Base-by-base conservation (phyloP, 2,888 invertebrate genomes). In the Nomada fabriciana region DNA sequence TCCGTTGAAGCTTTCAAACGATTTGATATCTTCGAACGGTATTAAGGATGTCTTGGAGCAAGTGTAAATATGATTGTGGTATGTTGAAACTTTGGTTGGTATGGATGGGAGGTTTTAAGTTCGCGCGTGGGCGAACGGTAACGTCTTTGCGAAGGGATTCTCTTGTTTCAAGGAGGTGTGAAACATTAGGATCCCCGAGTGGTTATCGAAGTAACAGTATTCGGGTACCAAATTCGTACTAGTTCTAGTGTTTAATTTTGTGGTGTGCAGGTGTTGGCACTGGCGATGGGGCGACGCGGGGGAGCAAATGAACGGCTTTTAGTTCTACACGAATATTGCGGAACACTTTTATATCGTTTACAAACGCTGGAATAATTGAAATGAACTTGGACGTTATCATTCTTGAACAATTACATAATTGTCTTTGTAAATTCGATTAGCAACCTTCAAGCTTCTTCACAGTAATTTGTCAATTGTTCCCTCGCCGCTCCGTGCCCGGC, bases 171-270 rank as follows among this genome's bases (percentile, higher is more conserved):
- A 57, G 25, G 47, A 13, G 36, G 18, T 18, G 50, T 2, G 50
- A 60, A 60, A 36, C 2, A 50, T 18, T 36, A 20, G 47, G 20
- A 20, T 50, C 59, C 9, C 5, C 15, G 15, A 59, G 59, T 18
- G 59, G 15, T 13, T n/a, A n/a, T 43, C 69, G 11, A 47, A 29
- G 15, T 55, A 60, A 47, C 70, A 29, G 47, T 69, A 69, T 69
- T 69, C 69, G 69, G 47, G 43, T 50, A 70, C 15, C 29, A 50
- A 70, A 60, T 47, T 70, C 20, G 5, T 13, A 10, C 25, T 50
- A 70, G n/a, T 50, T 55, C 23, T 70, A 47, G 47, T 5, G 18
- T 29, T 36, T 70, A 47, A 20, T 4, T 60, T 13, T 47, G 23
- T 15, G 5, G 3, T 7, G 47, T 47, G 23, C 59, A 9, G 59